Percentiles rank a stretch among this genome's conserved stretches.
Evolutionary conservation across 2,113 vertebrate genomes (phyloP).

Genomic region (Oncorhynchus masou): DNA sequence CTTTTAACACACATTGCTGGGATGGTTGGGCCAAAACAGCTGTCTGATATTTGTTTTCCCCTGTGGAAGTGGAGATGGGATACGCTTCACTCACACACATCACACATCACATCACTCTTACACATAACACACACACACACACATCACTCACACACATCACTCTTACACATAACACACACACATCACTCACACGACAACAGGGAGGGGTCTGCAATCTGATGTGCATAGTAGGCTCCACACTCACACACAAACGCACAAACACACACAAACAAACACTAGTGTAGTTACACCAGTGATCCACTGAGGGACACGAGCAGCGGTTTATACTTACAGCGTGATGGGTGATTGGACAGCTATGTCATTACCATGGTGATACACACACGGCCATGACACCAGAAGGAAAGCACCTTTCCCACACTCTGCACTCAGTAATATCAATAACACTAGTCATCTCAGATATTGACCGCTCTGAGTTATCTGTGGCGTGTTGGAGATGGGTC

Average conservation of each 20-base stretch:
- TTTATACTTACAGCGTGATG: slow-evolving; percentile 5
- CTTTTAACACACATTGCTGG: slow-evolving; percentile 60
- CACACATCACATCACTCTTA: background rate
- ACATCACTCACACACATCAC: background rate
- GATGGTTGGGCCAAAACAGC: slow-evolving; percentile 58
- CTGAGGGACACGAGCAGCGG: background rate
- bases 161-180: background rate
- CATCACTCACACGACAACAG: background rate
- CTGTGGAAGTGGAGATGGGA: slow-evolving; percentile 28
- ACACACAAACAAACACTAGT: background rate
- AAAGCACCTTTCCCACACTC: slow-evolving; percentile 20
- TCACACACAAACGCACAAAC: background rate
- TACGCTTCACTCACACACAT: slow-evolving; percentile 10
- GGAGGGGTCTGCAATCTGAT: background rate
- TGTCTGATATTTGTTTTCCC: slow-evolving; percentile 60
- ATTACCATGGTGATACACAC: slow-evolving; percentile 18
- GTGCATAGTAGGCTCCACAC: background rate
- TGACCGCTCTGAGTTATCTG: slow-evolving; percentile 17
- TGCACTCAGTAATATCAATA: slow-evolving; percentile 44
- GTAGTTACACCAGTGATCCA: background rate
- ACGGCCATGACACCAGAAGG: slow-evolving; percentile 10
- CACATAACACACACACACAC: too few species aligned
- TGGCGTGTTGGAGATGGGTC: slow-evolving; percentile 17
- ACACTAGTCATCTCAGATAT: slow-evolving; percentile 44
- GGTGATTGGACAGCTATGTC: slow-evolving; percentile 13